Percentiles rank a stretch among this genome's conserved stretches.
Conservation (phyloP, 2,888 invertebrate genomes). For the Creontiades dilutus region DNA sequence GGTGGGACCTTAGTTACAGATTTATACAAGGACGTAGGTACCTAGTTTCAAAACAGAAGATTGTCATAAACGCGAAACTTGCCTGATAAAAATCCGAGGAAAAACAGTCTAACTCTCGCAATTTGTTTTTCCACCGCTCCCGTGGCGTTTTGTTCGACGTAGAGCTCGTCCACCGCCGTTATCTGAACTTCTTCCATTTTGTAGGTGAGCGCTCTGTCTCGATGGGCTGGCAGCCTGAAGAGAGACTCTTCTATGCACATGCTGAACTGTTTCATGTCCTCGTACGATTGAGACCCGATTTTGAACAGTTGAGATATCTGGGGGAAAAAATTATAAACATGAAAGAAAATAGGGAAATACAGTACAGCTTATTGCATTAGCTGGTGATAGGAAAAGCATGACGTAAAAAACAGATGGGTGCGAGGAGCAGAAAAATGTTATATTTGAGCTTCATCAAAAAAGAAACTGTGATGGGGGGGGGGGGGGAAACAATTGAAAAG, state of each 20-base stretch:
- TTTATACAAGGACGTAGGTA: no score
- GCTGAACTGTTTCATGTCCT: conserved; percentile 95
- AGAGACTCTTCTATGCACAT: conserved; percentile 95
- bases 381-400: no score
- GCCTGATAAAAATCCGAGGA: conserved; percentile 96
- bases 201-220: conserved; percentile 93
- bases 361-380: no score
- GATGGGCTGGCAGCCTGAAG: conserved; percentile 89
- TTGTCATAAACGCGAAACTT: not conserved
- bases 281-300: conserved; percentile 92
- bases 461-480: no score
- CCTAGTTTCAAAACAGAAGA: no score
- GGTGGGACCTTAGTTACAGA: no score
- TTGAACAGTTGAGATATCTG: conserved; percentile 96
- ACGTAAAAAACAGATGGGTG: no score
- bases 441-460: no score
- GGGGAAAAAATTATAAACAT: not conserved
- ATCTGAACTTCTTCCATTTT: conserved; percentile 98
- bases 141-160: conserved; percentile 91
- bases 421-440: no score
- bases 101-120: conserved; percentile 96
- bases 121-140: conserved; percentile 93
- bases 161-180: conserved; percentile 94
- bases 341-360: not conserved
- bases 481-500: no score